Percentiles rank a stretch among this genome's conserved stretches.
Conservation (phyloP, 2,888 invertebrate genomes). For the Cyclophora punctaria region DNA sequence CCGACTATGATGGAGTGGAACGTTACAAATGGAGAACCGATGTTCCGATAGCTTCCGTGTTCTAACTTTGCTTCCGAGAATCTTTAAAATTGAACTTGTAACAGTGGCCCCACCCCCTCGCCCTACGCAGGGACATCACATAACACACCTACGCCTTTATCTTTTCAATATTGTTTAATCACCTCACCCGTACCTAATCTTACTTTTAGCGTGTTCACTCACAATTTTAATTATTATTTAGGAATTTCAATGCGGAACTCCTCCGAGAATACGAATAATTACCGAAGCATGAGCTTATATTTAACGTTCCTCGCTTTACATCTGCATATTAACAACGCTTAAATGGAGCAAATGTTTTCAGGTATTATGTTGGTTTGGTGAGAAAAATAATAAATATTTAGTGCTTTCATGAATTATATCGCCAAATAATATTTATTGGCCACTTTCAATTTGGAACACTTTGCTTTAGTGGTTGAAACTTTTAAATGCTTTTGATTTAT, state of each 20-base stretch:
- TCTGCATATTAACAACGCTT: constrained; percentile 5
- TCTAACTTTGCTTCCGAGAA: constrained; percentile 6
- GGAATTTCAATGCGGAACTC: constrained; percentile 11
- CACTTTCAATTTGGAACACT: too few species aligned
- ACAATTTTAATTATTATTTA: constrained; percentile 8
- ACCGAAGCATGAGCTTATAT: constrained; percentile 7
- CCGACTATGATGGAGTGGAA: constrained; percentile 11
- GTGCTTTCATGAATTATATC: too few species aligned
- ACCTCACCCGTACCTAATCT: constrained; percentile 9
- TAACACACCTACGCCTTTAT: constrained; percentile 1
- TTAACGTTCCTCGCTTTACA: constrained; percentile 3
- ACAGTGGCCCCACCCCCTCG: constrained; percentile 15
- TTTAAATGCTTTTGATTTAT: too few species aligned
- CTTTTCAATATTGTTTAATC: constrained; percentile 15
- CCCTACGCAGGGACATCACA: not conserved
- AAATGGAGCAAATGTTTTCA: constrained; percentile 5
- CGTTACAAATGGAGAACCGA: constrained; percentile 3
- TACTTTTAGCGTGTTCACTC: constrained; percentile 3
- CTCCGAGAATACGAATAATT: constrained; percentile 10
- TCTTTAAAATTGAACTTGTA: constrained; percentile 16
- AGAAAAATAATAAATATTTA: not conserved
- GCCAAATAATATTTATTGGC: too few species aligned
- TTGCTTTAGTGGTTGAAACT: too few species aligned
- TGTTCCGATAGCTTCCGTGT: constrained; percentile 11
- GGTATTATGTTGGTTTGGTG: not conserved